A percentile compares a stretch with the other conserved stretches of the same genome.
Evolutionary conservation across 2,888 invertebrate genomes (phyloP).

Genomic region (Automeris io): DNA sequence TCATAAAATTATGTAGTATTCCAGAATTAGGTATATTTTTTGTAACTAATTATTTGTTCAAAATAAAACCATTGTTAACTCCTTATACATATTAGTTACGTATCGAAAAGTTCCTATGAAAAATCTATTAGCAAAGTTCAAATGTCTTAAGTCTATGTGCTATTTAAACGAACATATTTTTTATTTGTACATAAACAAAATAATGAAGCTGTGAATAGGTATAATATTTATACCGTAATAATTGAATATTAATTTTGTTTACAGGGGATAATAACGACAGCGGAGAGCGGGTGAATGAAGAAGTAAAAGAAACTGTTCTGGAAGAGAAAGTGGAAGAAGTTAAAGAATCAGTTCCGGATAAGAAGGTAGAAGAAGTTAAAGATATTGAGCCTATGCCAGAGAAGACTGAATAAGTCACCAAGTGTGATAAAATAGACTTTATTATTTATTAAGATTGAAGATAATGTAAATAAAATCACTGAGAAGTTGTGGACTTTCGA

Average conservation of each 20-base stretch:
- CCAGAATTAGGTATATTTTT: no score
- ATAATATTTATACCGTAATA: no score
- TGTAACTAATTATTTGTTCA: no score
- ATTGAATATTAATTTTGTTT: constrained; percentile 21
- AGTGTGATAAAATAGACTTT: constrained; percentile 40
- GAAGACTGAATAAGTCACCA: constrained; percentile 58
- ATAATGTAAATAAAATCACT: constrained; percentile 13
- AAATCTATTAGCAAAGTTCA: no score
- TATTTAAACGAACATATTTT: no score
- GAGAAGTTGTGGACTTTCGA: not conserved
- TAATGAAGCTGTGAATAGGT: no score
- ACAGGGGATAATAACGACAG: constrained; percentile 51
- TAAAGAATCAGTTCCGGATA: constrained; percentile 20
- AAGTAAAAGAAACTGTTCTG: constrained; percentile 19
- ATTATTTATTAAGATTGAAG: constrained; percentile 29
- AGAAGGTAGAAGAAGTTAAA: constrained; percentile 21
- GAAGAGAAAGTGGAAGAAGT: constrained; percentile 23
- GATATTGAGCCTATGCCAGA: constrained; percentile 27
- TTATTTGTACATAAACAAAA: no score
- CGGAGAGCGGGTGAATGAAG: constrained; percentile 32
- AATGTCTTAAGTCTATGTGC: no score
- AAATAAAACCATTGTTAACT: no score
- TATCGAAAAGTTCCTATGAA: no score
- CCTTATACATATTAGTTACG: no score
- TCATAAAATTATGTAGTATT: no score